Conservation (phyloP, 2,113 vertebrate genomes). For the Equus quagga region DNA sequence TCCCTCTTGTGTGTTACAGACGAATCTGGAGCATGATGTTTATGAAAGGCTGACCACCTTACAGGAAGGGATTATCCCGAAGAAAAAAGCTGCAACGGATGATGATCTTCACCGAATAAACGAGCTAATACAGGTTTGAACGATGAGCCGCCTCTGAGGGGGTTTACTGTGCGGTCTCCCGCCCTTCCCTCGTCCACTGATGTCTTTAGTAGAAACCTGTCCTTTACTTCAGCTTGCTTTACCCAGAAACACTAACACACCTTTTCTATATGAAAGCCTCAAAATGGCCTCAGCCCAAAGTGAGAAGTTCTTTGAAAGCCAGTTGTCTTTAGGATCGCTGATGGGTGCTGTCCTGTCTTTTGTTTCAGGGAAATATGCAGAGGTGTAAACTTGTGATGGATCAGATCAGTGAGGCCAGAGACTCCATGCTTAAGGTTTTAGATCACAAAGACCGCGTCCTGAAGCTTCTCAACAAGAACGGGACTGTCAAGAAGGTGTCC, state of each 20-base stretch:
- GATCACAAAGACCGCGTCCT: conserved; percentile 99
- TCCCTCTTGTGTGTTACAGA: conserved; percentile 87
- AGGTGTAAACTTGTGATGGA: conserved; percentile 99
- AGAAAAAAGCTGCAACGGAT: conserved; percentile 96
- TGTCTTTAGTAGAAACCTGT: background rate
- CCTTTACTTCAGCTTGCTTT: background rate
- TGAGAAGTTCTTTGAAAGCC: background rate
- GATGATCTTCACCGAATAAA: conserved; percentile 98
- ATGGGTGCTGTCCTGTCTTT: conserved; percentile 49
- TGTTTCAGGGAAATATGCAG: conserved; percentile 97
- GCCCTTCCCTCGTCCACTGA: background rate
- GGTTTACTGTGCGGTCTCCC: background rate
- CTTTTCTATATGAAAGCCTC: background rate
- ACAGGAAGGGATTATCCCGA: conserved; percentile 98
- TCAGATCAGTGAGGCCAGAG: conserved; percentile 98
- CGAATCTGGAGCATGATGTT: conserved; percentile 96
- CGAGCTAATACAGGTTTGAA: conserved; percentile 96
- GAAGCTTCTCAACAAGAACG: conserved; percentile 99
- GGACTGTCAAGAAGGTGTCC: conserved; percentile 96
- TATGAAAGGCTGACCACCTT: conserved; percentile 96
- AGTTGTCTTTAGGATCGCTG: background rate
- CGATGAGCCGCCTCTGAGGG: too few species aligned
- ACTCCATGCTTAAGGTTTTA: conserved; percentile 99
- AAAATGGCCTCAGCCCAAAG: background rate
- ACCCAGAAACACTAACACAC: background rate